Percentiles rank a stretch among this genome's conserved stretches.
phyloP scores from a whole-genome alignment of 2,113 vertebrate species.

The Chamaea fasciata region DNA sequence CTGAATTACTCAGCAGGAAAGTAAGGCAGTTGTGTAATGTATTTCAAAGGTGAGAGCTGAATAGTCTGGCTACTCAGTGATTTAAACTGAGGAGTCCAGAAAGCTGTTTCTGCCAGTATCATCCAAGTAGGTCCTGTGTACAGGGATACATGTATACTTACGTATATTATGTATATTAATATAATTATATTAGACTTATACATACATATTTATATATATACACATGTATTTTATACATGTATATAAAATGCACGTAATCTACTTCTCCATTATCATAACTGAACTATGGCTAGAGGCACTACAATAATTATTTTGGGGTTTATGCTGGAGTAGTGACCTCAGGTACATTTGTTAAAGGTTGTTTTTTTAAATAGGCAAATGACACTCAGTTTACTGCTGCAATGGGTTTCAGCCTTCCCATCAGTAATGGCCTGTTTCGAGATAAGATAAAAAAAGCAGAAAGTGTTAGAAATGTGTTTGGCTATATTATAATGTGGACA shows the following conservation, averaged over 20 bases:
- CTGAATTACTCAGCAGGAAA: neutral
- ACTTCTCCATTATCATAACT: neutral
- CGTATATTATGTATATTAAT: neutral
- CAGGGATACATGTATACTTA: neutral
- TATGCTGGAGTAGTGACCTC: neutral
- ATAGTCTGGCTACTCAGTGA: neutral
- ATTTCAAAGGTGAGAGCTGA: neutral
- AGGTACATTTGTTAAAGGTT: neutral
- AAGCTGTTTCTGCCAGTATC: neutral
- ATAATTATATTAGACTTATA: neutral
- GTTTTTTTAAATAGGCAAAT: neutral
- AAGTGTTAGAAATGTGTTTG: neutral
- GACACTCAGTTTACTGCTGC: neutral
- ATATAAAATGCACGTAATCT: neutral
- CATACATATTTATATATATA: neutral
- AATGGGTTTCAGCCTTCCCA: neutral
- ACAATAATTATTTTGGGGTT: neutral
- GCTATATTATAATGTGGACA: neutral
- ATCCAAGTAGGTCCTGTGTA: neutral
- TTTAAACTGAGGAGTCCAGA: neutral
- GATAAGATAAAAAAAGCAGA: neutral
- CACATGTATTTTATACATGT: neutral
- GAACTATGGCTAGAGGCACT: neutral
- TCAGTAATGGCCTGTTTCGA: neutral
- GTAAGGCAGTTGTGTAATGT: neutral